Evolutionary conservation across 2,888 invertebrate genomes (phyloP), one percentile per base, ranked within the genome.

Genomic region (Drosophila koepferae): DNA sequence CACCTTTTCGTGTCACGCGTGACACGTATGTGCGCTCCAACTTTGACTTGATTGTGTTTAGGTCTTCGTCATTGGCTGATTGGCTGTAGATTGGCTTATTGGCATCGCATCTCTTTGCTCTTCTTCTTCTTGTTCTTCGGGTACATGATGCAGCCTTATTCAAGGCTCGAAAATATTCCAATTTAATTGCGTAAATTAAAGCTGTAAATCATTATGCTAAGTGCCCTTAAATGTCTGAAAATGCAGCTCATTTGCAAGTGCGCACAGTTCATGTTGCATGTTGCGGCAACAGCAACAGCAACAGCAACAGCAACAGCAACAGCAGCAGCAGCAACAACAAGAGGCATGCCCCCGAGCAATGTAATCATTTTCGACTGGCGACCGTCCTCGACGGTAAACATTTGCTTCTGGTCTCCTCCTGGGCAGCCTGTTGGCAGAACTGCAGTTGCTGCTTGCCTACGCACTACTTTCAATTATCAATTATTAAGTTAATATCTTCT

Each of bases 151-250:
- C 38, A 46, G 41, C 43, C 43, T 28, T 4, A 38, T 10, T 23
- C 31, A 34, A 44, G 38, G 49, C 34, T 38, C 43, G 46, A 56
- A 63, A 73, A 87, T 80, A 88, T 87, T 91, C 87, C 87, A 88
- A 81, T 89, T 91, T 91, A 91, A 91, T 91, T 91, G 91, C 90
- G 90, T 91, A 91, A 91, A 91, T 91, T 91, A 91, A 91, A 91
- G 91, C 85, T 91, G 91, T 91, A 91, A 91, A 91, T 91, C 91
- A 91, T 91, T 91, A 91, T 87, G 90, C 87, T 91, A 91, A 91
- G 91, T 91, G 91, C 91, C 90, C 91, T 87, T 91, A 91, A 90
- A 91, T 91, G 90, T 86, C 86, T 83, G 81, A 90, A 90, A 91
- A 91, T 88, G 90, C 86, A 82, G 85, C 84, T 89, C 86, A 90